Percentiles rank a stretch among this genome's conserved stretches.
Evolutionary conservation across 2,797 vertebrate genomes (phyloP).

Genomic region (Urocyon cinereoargenteus): DNA sequence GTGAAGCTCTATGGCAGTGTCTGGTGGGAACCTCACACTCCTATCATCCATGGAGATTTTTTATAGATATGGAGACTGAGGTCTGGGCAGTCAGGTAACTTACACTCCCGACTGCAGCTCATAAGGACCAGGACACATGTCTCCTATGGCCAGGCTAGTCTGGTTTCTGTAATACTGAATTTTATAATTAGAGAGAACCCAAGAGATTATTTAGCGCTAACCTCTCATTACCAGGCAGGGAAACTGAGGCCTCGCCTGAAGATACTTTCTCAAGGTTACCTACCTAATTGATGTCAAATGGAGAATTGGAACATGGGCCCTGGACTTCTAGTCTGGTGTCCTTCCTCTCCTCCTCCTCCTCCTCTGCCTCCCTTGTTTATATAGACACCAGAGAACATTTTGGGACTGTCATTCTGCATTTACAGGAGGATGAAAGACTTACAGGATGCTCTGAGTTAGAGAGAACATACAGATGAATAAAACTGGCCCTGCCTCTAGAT

Average conservation of each 20-base stretch:
- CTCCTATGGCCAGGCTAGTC: not conserved
- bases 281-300: not conserved
- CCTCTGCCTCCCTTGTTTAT: not conserved
- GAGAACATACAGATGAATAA: not conserved
- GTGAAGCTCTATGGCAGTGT: not conserved
- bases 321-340: not conserved
- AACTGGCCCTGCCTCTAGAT: not conserved
- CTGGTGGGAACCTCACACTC: not conserved
- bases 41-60: not conserved
- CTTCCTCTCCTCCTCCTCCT: not conserved
- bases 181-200: conserved; percentile 60
- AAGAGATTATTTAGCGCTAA: conserved; percentile 58
- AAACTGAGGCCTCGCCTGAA: conserved; percentile 71
- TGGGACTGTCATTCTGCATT: not conserved
- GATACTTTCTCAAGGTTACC: conserved; percentile 49
- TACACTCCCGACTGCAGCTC: not conserved
- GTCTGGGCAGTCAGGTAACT: not conserved
- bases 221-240: conserved; percentile 50
- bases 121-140: not conserved
- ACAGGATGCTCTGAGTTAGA: not conserved
- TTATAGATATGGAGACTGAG: not conserved
- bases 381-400: not conserved
- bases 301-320: not conserved
- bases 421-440: not conserved
- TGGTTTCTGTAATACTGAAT: conserved; percentile 53